These are phyloP conservation scores for Platycercus adscitus DNA, from an alignment of 2,113 vertebrate genomes.

Conservation along the genomic window DNA sequence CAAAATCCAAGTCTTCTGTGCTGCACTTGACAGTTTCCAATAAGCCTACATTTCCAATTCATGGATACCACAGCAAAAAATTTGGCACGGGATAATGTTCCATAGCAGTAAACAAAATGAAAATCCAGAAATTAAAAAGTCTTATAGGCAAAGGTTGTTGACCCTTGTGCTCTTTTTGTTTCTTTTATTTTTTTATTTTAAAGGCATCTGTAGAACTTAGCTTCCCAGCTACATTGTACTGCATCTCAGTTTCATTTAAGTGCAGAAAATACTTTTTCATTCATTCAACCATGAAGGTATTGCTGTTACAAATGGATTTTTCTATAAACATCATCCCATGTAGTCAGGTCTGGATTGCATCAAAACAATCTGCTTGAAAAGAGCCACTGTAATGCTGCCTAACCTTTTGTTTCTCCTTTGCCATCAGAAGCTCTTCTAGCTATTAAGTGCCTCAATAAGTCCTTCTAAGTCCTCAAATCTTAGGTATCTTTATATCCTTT, in stretches of 20 bases:
- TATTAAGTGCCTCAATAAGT: not conserved
- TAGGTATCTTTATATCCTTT: not conserved
- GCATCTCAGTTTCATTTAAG: not conserved
- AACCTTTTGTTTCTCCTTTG: not conserved
- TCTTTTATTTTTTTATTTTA: not conserved
- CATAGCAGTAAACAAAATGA: slow-evolving; percentile 21
- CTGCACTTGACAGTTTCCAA: slow-evolving; percentile 15
- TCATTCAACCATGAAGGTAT: not conserved
- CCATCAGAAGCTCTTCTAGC: not conserved
- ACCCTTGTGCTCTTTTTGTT: not conserved
- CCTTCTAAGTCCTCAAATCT: not conserved
- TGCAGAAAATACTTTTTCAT: slow-evolving; percentile 11
- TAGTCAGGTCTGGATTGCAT: not conserved
- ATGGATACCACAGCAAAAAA: not conserved
- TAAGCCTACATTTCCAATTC: slow-evolving; percentile 21
- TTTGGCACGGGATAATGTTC: slow-evolving; percentile 29
- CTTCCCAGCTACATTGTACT: not conserved
- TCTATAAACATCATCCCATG: not conserved
- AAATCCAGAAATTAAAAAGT: not conserved
- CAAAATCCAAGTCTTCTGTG: slow-evolving; percentile 16
- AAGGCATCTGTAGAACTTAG: not conserved
- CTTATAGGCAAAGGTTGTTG: not conserved
- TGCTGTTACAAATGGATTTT: slow-evolving; percentile 7
- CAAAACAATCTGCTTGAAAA: not conserved
- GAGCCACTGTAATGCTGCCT: not conserved